These are phyloP conservation scores for Pandemis cinnamomeana DNA, from an alignment of 2,888 invertebrate genomes.

Conservation along the genomic window DNA sequence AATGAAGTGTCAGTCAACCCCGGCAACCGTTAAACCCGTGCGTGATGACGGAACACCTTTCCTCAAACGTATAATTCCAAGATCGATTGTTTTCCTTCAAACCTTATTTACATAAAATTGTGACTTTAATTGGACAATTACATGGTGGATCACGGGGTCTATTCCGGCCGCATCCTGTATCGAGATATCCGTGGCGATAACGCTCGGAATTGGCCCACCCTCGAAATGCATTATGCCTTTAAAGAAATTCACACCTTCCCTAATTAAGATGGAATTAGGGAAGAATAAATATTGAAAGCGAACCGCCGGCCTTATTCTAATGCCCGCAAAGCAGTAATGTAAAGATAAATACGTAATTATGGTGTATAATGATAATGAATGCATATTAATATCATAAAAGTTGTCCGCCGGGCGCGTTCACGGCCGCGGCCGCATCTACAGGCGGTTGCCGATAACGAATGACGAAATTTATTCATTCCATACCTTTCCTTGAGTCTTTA, in stretches of 20 bases:
- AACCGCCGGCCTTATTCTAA: slow-evolving; percentile 60
- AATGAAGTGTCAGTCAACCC: slow-evolving; percentile 42
- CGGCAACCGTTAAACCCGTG: slow-evolving; percentile 38
- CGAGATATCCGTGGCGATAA: slow-evolving; percentile 73
- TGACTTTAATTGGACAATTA: slow-evolving; percentile 82
- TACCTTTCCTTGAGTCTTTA: slow-evolving; percentile 3
- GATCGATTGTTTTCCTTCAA: slow-evolving; percentile 48
- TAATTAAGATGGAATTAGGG: slow-evolving; percentile 78
- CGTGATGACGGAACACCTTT: slow-evolving; percentile 48
- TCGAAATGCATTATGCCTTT: slow-evolving; percentile 68
- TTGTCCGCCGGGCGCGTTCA: slow-evolving; percentile 39
- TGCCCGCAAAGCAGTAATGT: slow-evolving; percentile 55
- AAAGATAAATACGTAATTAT: slow-evolving; percentile 71
- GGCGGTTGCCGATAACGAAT: slow-evolving; percentile 38
- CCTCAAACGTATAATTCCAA: slow-evolving; percentile 43
- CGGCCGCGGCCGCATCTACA: slow-evolving; percentile 41
- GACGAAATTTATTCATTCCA: slow-evolving; percentile 26
- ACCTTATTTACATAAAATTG: slow-evolving; percentile 77
- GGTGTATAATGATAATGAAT: slow-evolving; percentile 63
- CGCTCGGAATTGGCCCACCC: slow-evolving; percentile 71
- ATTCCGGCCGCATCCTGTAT: slow-evolving; percentile 73
- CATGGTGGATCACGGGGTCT: slow-evolving; percentile 72
- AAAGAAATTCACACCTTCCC: slow-evolving; percentile 81
- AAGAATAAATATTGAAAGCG: slow-evolving; percentile 73
- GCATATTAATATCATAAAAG: slow-evolving; percentile 54